These are phyloP conservation scores for Aphidoletes aphidimyza DNA, from an alignment of 2,888 invertebrate species.

Conservation along the genomic window DNA sequence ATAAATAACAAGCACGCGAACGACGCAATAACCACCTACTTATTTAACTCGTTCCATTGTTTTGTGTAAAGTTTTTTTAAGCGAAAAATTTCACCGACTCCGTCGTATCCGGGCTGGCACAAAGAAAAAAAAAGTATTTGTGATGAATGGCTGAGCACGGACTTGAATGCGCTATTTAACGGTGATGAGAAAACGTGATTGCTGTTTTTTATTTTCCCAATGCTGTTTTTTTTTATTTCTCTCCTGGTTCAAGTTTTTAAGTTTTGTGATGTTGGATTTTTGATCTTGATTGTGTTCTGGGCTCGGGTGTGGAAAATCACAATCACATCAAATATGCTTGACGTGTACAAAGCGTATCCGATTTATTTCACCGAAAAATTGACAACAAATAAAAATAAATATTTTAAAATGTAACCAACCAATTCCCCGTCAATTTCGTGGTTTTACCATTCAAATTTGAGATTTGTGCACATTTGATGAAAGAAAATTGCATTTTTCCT, in stretches of 20 bases:
- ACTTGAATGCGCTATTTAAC: slow-evolving; percentile 47
- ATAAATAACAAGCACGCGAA: slow-evolving; percentile 40
- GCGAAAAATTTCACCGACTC: background rate
- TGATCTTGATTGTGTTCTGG: slow-evolving; percentile 14
- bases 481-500: too few species aligned
- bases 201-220: background rate
- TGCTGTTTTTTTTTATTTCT: background rate
- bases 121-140: too few species aligned
- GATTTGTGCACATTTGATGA: too few species aligned
- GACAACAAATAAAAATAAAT: slow-evolving; percentile 19
- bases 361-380: slow-evolving; percentile 31
- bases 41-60: slow-evolving; percentile 54
- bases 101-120: background rate
- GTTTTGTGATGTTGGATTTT: background rate
- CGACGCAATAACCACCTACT: slow-evolving; percentile 41
- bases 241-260: background rate
- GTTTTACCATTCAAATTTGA: background rate
- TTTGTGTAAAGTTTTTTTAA: slow-evolving; percentile 1
- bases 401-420: slow-evolving; percentile 29
- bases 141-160: slow-evolving; percentile 28
- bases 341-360: background rate
- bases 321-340: background rate
- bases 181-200: slow-evolving; percentile 53
- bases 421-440: background rate
- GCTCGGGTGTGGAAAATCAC: slow-evolving; percentile 15